These are phyloP conservation scores for Papilio machaon DNA, from an alignment of 1,140 invertebrate species.

Conservation along the genomic window DNA sequence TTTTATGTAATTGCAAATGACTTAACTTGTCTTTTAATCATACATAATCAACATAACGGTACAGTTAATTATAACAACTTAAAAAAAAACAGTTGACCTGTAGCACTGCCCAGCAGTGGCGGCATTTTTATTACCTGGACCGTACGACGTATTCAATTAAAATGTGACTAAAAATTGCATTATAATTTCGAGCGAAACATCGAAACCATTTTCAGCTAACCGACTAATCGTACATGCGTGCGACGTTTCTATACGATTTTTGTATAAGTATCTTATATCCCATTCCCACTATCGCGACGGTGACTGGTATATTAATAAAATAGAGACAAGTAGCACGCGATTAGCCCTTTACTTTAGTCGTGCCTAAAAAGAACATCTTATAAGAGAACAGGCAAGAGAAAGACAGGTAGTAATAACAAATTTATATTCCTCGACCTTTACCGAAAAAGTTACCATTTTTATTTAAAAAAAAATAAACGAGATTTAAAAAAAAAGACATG, in stretches of 20 bases:
- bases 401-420: neutral
- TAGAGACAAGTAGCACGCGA: too few species aligned
- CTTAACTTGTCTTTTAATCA: slow-evolving; percentile 7
- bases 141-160: neutral
- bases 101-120: neutral
- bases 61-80: neutral
- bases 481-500: too few species aligned
- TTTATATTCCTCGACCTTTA: neutral
- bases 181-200: neutral
- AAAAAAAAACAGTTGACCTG: neutral
- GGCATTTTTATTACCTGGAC: neutral
- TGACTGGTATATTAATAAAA: too few species aligned
- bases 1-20: slow-evolving; percentile 16
- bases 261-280: too few species aligned
- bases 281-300: too few species aligned
- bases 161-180: neutral
- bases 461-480: too few species aligned
- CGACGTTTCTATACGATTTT: too few species aligned
- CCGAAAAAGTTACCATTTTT: neutral
- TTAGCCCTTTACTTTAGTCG: neutral
- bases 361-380: neutral
- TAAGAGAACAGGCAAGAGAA: neutral
- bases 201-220: too few species aligned
- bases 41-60: neutral
- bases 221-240: too few species aligned